Evolutionary conservation across 2,113 vertebrate species (phyloP).

Genomic region (Microcebus tavaratra): DNA sequence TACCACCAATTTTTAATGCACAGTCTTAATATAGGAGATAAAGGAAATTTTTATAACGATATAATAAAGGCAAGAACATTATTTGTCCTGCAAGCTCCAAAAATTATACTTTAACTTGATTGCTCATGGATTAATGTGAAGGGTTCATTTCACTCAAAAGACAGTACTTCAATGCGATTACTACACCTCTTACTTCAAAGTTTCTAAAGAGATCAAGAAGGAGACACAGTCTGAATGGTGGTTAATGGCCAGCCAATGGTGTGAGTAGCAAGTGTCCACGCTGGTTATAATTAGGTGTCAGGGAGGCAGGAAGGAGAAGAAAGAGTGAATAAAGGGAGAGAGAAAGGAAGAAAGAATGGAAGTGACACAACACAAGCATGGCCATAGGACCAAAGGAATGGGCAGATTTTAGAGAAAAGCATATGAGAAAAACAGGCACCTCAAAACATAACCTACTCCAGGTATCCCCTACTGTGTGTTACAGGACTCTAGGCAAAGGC

Average conservation of each 20-base stretch:
- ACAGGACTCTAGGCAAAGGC: background rate
- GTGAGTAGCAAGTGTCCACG: background rate
- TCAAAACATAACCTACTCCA: background rate
- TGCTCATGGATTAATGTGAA: background rate
- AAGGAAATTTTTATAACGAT: background rate
- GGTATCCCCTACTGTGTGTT: background rate
- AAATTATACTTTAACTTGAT: background rate
- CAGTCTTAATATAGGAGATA: background rate
- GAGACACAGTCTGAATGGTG: background rate
- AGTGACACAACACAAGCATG: background rate
- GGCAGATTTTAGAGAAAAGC: background rate
- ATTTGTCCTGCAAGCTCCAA: background rate
- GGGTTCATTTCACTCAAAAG: background rate
- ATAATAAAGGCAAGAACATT: background rate
- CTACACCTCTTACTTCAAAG: background rate
- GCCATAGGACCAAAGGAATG: too few relatives aligned
- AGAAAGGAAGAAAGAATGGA: background rate
- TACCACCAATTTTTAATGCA: background rate
- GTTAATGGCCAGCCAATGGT: background rate
- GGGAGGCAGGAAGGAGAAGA: background rate
- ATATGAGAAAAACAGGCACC: background rate
- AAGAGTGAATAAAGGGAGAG: background rate
- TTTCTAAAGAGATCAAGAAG: background rate
- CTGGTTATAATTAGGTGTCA: background rate
- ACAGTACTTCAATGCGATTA: background rate